A percentile compares a stretch with the other conserved stretches of the same genome.
phyloP scores from a whole-genome alignment of 23 tunicate species.

The Phallusia fumigata region DNA sequence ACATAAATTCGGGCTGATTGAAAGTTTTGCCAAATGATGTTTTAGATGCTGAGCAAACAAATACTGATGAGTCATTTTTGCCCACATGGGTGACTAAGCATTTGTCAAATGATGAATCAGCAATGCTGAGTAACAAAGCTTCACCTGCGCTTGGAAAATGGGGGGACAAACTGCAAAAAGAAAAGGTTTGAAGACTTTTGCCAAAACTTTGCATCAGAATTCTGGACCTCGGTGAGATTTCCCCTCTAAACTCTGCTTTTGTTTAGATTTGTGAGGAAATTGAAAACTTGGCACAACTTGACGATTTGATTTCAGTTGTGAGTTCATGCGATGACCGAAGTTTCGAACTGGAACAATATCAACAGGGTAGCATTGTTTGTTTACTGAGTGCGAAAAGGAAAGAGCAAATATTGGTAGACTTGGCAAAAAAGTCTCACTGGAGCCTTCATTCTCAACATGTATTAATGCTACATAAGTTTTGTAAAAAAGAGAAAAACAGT shows the following conservation, averaged over 20 bases:
- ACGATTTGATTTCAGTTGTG: not conserved
- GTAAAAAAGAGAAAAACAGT: too few species aligned
- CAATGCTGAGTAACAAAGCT: not conserved
- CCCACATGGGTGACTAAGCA: conserved; percentile 3
- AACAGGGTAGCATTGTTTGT: too few species aligned
- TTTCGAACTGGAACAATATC: not conserved
- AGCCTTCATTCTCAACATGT: too few species aligned
- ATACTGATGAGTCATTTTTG: not conserved
- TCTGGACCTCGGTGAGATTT: too few species aligned
- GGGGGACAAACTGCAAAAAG: not conserved
- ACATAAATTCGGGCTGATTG: too few species aligned
- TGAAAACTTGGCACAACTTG: not conserved
- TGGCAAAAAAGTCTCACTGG: too few species aligned
- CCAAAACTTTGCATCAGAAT: too few species aligned
- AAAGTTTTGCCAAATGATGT: not conserved
- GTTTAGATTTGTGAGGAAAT: not conserved
- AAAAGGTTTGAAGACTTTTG: not conserved
- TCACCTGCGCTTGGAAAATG: not conserved
- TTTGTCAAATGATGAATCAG: not conserved
- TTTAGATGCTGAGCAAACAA: not conserved
- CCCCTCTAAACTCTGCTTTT: not conserved
- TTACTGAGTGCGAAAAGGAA: too few species aligned
- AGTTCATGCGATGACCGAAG: not conserved
- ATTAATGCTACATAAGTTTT: too few species aligned
- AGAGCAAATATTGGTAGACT: too few species aligned